Evolutionary conservation across 2,888 invertebrate genomes (phyloP).

Genomic region (Tricholauxania praeusta): DNA sequence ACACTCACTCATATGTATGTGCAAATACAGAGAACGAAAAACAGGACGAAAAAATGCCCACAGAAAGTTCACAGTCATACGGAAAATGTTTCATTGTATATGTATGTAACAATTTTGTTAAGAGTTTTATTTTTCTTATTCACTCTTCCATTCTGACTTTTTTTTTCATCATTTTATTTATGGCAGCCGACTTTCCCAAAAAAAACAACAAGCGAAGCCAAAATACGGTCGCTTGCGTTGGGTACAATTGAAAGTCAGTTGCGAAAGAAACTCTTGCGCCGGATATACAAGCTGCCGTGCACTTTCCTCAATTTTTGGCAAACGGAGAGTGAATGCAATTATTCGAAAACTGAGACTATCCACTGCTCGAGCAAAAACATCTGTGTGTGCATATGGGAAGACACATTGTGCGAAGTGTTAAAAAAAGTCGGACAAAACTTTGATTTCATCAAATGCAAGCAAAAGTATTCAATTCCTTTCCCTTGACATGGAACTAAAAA

Average conservation of each 20-base stretch:
- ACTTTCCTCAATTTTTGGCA: background rate
- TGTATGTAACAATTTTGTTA: slow-evolving; percentile 38
- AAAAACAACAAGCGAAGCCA: background rate
- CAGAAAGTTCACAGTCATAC: slow-evolving; percentile 3
- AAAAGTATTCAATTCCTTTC: no score
- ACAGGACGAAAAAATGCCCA: slow-evolving; percentile 5
- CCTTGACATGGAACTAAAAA: no score
- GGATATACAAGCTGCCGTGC: background rate
- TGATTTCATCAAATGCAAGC: no score
- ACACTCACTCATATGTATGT: background rate
- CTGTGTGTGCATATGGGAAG: background rate
- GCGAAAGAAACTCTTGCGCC: background rate
- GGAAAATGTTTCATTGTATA: slow-evolving; percentile 32
- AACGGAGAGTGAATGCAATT: slow-evolving; percentile 35
- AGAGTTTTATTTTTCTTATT: slow-evolving; percentile 25
- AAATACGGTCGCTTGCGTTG: background rate
- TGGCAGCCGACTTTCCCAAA: background rate
- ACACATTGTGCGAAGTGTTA: no score
- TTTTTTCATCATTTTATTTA: background rate
- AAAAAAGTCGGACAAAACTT: no score
- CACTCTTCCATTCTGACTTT: background rate
- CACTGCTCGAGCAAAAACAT: background rate
- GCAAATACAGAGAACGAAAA: background rate
- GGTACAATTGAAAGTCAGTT: slow-evolving; percentile 1
- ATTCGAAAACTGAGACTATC: slow-evolving; percentile 35